Evolutionary conservation across 2,113 vertebrate genomes (phyloP).

Genomic region (Neodontobutis hainanensis): DNA sequence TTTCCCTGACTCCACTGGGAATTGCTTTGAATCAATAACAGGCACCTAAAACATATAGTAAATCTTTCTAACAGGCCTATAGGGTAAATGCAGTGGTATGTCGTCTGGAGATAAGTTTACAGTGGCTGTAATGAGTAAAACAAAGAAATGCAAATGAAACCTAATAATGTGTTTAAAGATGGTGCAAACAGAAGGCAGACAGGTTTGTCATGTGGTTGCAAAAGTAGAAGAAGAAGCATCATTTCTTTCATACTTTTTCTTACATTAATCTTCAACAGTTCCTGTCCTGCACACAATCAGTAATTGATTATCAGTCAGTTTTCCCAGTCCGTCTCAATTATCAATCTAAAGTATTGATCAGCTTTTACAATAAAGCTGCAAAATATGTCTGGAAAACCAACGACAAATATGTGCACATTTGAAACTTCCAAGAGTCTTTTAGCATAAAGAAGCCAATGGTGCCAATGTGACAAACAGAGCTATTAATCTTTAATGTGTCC

Average conservation of each 20-base stretch:
- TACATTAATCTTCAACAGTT: not conserved
- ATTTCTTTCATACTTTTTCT: constrained; percentile 2
- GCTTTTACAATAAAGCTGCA: constrained; percentile 5
- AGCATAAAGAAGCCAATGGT: constrained; percentile 21
- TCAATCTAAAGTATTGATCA: constrained; percentile 48
- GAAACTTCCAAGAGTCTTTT: not conserved
- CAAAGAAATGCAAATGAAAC: not conserved
- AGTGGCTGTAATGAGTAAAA: not conserved
- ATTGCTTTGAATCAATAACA: constrained; percentile 57
- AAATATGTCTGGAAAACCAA: constrained; percentile 7
- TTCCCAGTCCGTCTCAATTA: constrained; percentile 25
- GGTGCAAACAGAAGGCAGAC: not conserved
- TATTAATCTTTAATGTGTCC: constrained; percentile 45
- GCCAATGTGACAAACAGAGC: constrained; percentile 24
- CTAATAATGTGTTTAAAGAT: not conserved
- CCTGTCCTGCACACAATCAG: not conserved
- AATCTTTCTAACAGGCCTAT: constrained; percentile 48
- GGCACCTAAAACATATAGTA: constrained; percentile 39
- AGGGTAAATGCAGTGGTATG: constrained; percentile 27
- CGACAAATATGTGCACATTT: not conserved
- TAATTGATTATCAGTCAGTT: constrained; percentile 23
- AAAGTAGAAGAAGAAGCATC: constrained; percentile 6
- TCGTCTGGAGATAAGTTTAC: constrained; percentile 30
- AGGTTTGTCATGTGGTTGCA: not conserved
- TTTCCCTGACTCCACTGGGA: constrained; percentile 56